Base-by-base conservation (phyloP, 2,113 vertebrate genomes). In the Zapus hudsonius region DNA sequence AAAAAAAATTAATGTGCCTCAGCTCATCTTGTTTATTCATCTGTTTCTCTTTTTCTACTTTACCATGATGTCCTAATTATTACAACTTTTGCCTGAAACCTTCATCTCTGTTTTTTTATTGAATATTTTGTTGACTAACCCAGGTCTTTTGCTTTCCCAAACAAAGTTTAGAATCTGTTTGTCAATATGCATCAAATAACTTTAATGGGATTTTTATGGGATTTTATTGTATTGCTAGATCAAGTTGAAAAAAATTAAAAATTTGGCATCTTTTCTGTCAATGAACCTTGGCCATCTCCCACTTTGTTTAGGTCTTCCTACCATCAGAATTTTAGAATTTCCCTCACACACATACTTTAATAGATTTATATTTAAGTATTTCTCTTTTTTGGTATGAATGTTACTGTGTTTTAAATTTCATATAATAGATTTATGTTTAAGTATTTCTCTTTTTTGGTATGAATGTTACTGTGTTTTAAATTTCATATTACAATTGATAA, bases 341-440 rank as follows among this genome's bases (percentile, higher is more conserved):
- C 89, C n/a, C 10, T 93, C n/a, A 74, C 33, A 44, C 38, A 86
- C 16, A 75, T 79, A 27, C 80, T 87, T 95, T 73, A 3, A 82
- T 70, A 91, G 10, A 82, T 82, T 78, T 89, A 44, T 75, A 20
- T 20, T 16, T 76, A 76, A 59, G 7, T 84, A 66, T 64, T 80
- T 70, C 78, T 57, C n/a, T 69, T 81, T 66, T 64, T 44, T 40
- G 57, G 10, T 73, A 29, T 33, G 81, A 73, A n/a, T 83, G 10
- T 12, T 27, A 61, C 25, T 82, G 29, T 52, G 31, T 70, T 96
- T 93, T 89, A 57, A 73, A 67, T n/a, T n/a, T n/a, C n/a, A n/a
- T n/a, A n/a, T 73, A 3, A 82, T 70, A 91, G 10, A 82, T 82
- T 78, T 89, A 44, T 75, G 16, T 20, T 16, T 76, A 76, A 59